Evolutionary conservation across 2,797 vertebrate genomes (phyloP).

Genomic region (Acipenser ruthenus): DNA sequence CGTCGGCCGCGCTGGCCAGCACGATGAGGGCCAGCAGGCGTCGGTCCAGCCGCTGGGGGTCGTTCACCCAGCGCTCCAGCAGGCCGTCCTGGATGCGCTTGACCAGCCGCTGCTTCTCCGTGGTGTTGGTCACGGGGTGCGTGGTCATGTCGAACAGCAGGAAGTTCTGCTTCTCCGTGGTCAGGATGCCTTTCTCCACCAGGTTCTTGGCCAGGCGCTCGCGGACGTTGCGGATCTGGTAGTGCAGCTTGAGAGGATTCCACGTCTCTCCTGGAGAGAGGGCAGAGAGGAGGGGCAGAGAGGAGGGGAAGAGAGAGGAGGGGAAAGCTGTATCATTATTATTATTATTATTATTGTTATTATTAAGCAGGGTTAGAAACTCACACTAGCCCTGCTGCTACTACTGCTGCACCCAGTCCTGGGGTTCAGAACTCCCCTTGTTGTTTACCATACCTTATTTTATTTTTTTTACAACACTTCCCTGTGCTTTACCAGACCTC

Average conservation of each 20-base stretch:
- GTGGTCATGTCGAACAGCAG: constrained; percentile 74
- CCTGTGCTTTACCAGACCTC: no score
- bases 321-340: no score
- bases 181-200: constrained; percentile 70
- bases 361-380: no score
- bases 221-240: constrained; percentile 65
- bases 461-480: no score
- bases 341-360: no score
- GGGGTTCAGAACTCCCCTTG: no score
- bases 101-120: constrained; percentile 65
- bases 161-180: constrained; percentile 72
- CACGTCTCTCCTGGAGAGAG: constrained; percentile 63
- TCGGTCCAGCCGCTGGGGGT: constrained; percentile 60
- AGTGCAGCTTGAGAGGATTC: constrained; percentile 75
- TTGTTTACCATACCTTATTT: no score
- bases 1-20: constrained; percentile 64
- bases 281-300: no score
- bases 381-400: no score
- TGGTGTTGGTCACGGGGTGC: constrained; percentile 59
- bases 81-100: constrained; percentile 60
- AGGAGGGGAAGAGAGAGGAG: no score
- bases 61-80: constrained; percentile 65
- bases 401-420: no score
- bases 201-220: constrained; percentile 69
- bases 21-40: constrained; percentile 61